Evolutionary conservation across 2,797 vertebrate species (phyloP), one percentile per base, ranked within the genome.

Genomic region (Sebastes trivittatus): DNA sequence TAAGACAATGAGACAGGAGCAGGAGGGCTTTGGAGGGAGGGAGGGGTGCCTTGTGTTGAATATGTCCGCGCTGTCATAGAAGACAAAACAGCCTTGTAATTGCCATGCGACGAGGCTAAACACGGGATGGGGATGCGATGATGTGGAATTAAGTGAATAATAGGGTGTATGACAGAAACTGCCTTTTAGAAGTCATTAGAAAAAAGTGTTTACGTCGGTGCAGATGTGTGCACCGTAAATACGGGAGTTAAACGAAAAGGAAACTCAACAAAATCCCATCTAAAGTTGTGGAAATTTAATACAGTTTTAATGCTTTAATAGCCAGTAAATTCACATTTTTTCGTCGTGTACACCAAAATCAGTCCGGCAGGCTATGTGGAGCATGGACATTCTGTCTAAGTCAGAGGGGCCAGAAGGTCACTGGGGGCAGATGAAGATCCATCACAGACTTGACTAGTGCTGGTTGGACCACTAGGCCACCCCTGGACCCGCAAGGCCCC

Each of bases 401-500:
- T 89, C 81, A 73, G 62, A 81, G 42, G 77, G 42, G 72, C 79
- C 65, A 79, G 59, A 67, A 82, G 90, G 84, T 91, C 89, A 90
- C 78, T 75, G 64, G 82, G 87, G 84, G 77, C 86, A 88, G 68
- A 91, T 92, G 89, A 90, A 91, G 82, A 94, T 93, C 92, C 87
- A 93, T 94, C 93, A 93, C 84, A 78, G 77, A 22, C 75, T 87
- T 83, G 85, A 82, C 84, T 87, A 80, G 74, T 89, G 85, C 87
- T 77, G 79, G 76, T 89, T 70, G 78, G 88, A 93, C 93, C 79
- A 93, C 92, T 91, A 91, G 89, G 88, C 92, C 92, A 93, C 88
- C 89, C 75, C 76, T 93, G 92, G 92, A 94, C 92, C 94, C 87
- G 80, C 79, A 88, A 82, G 89, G 92, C 90, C 78, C 92, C 69